Percentiles rank a stretch among this genome's conserved stretches.
Evolutionary conservation across 2,888 invertebrate species (phyloP).

Genomic region (Melinaea menophilus): DNA sequence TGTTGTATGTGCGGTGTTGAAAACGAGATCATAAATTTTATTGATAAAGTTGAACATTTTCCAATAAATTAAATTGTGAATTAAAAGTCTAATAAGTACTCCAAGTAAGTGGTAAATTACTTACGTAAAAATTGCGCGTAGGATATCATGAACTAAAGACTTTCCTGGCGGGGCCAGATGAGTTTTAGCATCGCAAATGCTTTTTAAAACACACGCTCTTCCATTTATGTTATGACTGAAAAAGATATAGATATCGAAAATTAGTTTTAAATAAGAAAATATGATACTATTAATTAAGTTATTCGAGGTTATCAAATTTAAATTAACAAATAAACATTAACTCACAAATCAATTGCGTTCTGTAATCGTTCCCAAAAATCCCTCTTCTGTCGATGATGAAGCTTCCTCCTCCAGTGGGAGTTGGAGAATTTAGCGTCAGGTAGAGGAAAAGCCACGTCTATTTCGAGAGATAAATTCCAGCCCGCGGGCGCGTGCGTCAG

Average conservation of each 20-base stretch:
- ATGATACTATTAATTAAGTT: neutral
- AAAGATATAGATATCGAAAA: neutral
- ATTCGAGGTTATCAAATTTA: neutral
- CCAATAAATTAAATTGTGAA: no score
- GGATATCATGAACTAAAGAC: slow-evolving; percentile 81
- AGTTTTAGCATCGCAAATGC: slow-evolving; percentile 82
- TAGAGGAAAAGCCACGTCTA: slow-evolving; percentile 77
- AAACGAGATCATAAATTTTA: no score
- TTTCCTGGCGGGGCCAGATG: slow-evolving; percentile 77
- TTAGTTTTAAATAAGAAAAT: no score
- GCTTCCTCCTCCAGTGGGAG: slow-evolving; percentile 35
- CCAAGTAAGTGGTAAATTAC: slow-evolving; percentile 31
- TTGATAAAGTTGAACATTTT: no score
- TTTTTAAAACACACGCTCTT: slow-evolving; percentile 79
- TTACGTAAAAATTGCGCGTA: slow-evolving; percentile 81
- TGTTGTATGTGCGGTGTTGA: no score
- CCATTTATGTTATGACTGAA: slow-evolving; percentile 81
- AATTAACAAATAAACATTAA: neutral
- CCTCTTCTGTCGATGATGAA: slow-evolving; percentile 54
- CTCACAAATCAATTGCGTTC: slow-evolving; percentile 52
- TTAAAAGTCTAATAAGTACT: no score
- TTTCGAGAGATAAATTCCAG: slow-evolving; percentile 78
- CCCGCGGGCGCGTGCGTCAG: slow-evolving; percentile 75
- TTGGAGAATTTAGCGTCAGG: slow-evolving; percentile 62
- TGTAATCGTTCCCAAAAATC: slow-evolving; percentile 62